These are phyloP conservation scores for Ferrisia virgata DNA, from an alignment of 2,888 invertebrate genomes.

Conservation along the genomic window DNA sequence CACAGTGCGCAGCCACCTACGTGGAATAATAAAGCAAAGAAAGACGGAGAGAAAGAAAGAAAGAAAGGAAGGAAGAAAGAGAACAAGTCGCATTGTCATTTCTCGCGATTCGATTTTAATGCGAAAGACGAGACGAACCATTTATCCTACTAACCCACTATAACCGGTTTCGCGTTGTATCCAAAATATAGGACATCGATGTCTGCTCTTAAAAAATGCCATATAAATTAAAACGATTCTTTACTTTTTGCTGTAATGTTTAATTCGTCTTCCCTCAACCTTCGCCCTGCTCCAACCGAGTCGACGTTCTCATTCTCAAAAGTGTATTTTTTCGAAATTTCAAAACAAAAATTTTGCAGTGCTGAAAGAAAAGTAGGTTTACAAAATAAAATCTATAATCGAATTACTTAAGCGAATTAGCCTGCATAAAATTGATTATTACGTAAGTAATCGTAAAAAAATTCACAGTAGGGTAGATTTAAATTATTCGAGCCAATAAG, in stretches of 20 bases:
- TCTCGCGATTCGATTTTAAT: constrained; percentile 44
- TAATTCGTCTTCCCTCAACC: background rate
- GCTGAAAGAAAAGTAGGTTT: too few relatives aligned
- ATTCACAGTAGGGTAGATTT: too few relatives aligned
- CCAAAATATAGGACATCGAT: constrained; percentile 44
- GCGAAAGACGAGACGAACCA: constrained; percentile 44
- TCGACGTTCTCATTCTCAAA: background rate
- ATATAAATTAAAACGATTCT: constrained; percentile 40
- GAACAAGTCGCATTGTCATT: constrained; percentile 37
- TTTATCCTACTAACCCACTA: constrained; percentile 44
- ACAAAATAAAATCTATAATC: too few relatives aligned
- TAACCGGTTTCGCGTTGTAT: constrained; percentile 39
- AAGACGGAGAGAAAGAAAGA: background rate
- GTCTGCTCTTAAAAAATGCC: constrained; percentile 43
- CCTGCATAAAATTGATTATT: too few relatives aligned
- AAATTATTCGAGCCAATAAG: too few relatives aligned
- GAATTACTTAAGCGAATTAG: too few relatives aligned
- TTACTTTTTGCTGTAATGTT: constrained; percentile 4
- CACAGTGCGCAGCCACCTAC: too few relatives aligned
- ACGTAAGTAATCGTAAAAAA: too few relatives aligned
- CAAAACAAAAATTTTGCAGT: background rate
- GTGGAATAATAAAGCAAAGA: background rate
- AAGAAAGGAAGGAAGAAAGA: constrained; percentile 5
- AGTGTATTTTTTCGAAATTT: too few relatives aligned
- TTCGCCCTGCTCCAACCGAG: background rate